phyloP scores from a whole-genome alignment of 37 sponge, comb jelly and placozoan species.

The Lycopodina hypogea region DNA sequence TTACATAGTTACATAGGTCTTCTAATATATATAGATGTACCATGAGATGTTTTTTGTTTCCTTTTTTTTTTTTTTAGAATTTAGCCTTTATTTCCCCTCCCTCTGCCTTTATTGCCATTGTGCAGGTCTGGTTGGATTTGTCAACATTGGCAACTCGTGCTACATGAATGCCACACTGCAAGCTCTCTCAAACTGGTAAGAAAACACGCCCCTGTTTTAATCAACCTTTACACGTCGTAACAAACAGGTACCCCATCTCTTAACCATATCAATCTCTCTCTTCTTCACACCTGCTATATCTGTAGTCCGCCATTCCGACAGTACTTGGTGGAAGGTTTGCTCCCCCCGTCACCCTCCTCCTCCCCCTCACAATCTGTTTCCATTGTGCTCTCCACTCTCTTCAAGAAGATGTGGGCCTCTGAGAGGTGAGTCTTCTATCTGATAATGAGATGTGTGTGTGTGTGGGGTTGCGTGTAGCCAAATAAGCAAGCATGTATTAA shows the following conservation, averaged over 20 bases:
- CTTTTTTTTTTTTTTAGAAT: no score
- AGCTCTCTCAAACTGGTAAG: slow-evolving; percentile 86
- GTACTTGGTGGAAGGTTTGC: slow-evolving; percentile 61
- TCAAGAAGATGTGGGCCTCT: slow-evolving; percentile 71
- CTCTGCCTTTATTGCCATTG: neutral
- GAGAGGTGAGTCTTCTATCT: slow-evolving; percentile 56
- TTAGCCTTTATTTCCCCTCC: neutral
- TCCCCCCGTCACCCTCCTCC: neutral
- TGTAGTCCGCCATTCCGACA: slow-evolving; percentile 77
- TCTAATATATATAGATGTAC: no score
- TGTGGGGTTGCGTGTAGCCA: neutral
- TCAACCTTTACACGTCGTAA: neutral
- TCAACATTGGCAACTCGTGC: slow-evolving; percentile 84
- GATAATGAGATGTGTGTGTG: neutral
- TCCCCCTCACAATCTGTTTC: neutral
- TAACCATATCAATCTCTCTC: neutral
- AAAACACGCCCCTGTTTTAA: neutral
- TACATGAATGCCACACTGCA: slow-evolving; percentile 85
- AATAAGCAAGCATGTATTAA: no score
- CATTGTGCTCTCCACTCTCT: slow-evolving; percentile 37
- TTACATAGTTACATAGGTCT: no score
- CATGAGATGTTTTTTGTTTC: no score
- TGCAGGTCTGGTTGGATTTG: slow-evolving; percentile 74
- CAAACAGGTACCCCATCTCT: no score
- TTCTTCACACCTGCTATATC: no score